Percentiles rank a stretch among this genome's conserved stretches.
phyloP scores from a whole-genome alignment of 2,797 vertebrate genomes.

The Gadopsis marmoratus region DNA sequence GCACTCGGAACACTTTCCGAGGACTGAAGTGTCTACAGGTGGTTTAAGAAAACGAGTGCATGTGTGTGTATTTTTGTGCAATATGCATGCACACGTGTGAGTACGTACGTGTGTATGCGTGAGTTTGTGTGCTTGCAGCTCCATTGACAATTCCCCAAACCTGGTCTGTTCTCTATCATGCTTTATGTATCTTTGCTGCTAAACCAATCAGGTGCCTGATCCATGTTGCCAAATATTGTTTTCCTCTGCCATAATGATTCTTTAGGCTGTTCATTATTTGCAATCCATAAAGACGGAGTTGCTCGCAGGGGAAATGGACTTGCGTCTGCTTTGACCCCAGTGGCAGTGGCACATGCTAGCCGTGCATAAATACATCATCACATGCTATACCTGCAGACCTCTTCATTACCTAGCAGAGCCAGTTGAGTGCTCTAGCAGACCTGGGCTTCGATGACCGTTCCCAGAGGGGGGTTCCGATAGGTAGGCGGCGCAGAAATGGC shows the following conservation, averaged over 20 bases:
- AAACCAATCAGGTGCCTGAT: constrained; percentile 75
- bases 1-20: constrained; percentile 70
- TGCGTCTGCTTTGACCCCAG: constrained; percentile 61
- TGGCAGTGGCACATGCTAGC: constrained; percentile 62
- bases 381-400: constrained; percentile 74
- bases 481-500: constrained; percentile 71
- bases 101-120: constrained; percentile 22
- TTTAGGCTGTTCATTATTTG: constrained; percentile 80
- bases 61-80: constrained; percentile 41
- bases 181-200: constrained; percentile 77
- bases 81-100: constrained; percentile 23
- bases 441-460: constrained; percentile 70
- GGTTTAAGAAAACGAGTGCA: constrained; percentile 49
- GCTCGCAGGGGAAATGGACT: constrained; percentile 63
- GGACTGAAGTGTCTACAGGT: constrained; percentile 55
- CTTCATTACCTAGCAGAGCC: constrained; percentile 59
- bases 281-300: constrained; percentile 75
- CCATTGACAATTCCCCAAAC: constrained; percentile 66
- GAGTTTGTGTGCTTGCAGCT: constrained; percentile 26
- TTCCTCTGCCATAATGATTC: constrained; percentile 73
- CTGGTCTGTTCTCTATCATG: constrained; percentile 68
- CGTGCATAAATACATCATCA: constrained; percentile 79
- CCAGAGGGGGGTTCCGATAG: constrained; percentile 71
- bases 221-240: constrained; percentile 76
- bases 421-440: constrained; percentile 78